Conservation (phyloP, 1,140 invertebrate genomes). For the Heliconius congener region DNA sequence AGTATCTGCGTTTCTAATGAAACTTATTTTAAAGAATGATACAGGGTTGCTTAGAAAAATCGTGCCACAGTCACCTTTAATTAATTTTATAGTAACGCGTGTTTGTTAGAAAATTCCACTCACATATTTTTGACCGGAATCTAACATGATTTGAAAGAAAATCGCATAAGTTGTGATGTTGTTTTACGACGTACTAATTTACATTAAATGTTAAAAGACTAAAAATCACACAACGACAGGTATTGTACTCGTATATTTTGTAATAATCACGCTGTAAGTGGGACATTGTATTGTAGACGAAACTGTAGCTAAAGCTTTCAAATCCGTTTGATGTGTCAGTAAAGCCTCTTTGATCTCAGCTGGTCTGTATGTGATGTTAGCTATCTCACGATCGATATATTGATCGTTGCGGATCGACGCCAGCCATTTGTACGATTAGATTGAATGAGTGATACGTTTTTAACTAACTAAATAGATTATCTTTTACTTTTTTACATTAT, state of each 20-base stretch:
- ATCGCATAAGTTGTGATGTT: too few relatives aligned
- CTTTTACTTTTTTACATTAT: too few relatives aligned
- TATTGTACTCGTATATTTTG: neutral
- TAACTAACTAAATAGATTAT: neutral
- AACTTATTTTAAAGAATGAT: too few relatives aligned
- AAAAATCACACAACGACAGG: neutral
- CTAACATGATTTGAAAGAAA: too few relatives aligned
- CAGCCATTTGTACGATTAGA: too few relatives aligned
- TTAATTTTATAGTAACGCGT: too few relatives aligned
- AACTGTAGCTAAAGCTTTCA: neutral
- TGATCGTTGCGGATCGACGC: neutral
- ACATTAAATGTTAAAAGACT: too few relatives aligned
- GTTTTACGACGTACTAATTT: neutral
- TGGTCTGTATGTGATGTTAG: neutral
- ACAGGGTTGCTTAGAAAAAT: too few relatives aligned
- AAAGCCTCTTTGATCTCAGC: constrained; percentile 17
- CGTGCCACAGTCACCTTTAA: too few relatives aligned
- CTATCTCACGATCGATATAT: constrained; percentile 18
- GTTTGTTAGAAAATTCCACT: too few relatives aligned
- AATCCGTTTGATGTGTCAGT: constrained; percentile 27
- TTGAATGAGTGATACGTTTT: neutral
- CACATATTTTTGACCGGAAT: too few relatives aligned
- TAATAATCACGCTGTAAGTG: constrained; percentile 3
- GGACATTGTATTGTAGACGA: constrained; percentile 18
- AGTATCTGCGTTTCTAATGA: too few relatives aligned